Percentiles rank a stretch among this genome's conserved stretches.
phyloP scores from a whole-genome alignment of 2,888 invertebrate species.

The Orthosia incerta region DNA sequence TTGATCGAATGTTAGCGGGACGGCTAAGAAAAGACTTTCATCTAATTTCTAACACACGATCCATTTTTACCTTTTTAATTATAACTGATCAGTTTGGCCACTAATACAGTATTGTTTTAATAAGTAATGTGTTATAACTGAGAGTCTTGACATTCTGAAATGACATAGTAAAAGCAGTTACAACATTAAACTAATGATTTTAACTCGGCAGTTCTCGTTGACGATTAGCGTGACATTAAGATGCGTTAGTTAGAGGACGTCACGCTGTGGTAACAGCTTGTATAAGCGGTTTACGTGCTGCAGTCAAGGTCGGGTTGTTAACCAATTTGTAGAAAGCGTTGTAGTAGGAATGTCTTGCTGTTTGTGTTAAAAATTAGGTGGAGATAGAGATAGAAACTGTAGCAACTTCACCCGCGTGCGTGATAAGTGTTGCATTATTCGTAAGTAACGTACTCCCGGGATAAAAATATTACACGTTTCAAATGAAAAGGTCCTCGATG shows the following conservation, averaged over 20 bases:
- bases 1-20: too few species aligned
- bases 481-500: too few species aligned
- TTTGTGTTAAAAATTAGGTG: neutral
- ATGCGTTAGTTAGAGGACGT: slow-evolving; percentile 33
- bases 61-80: too few species aligned
- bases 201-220: neutral
- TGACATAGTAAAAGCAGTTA: neutral
- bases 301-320: neutral
- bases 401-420: too few species aligned
- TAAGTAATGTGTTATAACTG: too few species aligned
- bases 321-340: neutral
- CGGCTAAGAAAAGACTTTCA: too few species aligned
- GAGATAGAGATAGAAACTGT: neutral
- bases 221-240: slow-evolving; percentile 40
- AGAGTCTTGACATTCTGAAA: neutral
- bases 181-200: neutral
- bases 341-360: neutral
- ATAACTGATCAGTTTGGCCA: too few species aligned
- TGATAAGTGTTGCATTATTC: too few species aligned
- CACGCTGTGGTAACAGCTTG: slow-evolving; percentile 19
- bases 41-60: too few species aligned
- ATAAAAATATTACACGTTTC: too few species aligned
- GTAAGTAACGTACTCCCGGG: too few species aligned
- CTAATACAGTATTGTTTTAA: too few species aligned
- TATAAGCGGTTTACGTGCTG: neutral